Evolutionary conservation across 2,797 vertebrate genomes (phyloP), one percentile per base, ranked within the genome.

Genomic region (Sphenopsis melanotis): DNA sequence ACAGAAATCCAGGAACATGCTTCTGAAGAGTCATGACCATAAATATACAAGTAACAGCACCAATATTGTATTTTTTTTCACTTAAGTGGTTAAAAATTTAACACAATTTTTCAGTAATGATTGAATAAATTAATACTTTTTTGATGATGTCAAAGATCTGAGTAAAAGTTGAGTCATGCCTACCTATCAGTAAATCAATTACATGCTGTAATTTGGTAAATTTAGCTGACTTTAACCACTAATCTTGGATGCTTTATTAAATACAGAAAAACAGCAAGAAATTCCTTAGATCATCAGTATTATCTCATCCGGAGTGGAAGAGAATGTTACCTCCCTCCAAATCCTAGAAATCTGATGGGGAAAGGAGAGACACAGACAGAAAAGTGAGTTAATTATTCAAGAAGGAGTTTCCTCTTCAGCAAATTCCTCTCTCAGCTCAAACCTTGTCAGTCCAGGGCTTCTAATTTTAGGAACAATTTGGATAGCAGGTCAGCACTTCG

Each of bases 331-430:
- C 84, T 83, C 69, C 29, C 75, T 75, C 75, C 53, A 60, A 17
- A n/a, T 44, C 44, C 71, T 18, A 65, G 65, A 91, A 92, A 88
- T 80, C 39, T 81, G 91, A 66, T 69, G 61, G 88, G 76, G 72
- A 93, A 87, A 88, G 84, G 72, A 92, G 69, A 91, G 88, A 81
- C 71, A 47, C 32, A 64, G 60, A 53, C 53, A 87, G 68, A 90
- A 88, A 83, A 91, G 78, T 30, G 30, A 90, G 63, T 84, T 89
- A 70, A 95, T 94, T 91, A 92, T 93, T 95, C 88, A 86, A 42
- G 29, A 50, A 88, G 91, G 94, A 93, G 77, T 92, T 92, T 93
- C 87, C 82, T 93, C 50, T 91, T 71, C 84, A 80, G 82, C 55
- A 86, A 56, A 94, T 87, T 86, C 75, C 19, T 77, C 57, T 61